Percentiles rank a stretch among this genome's conserved stretches.
Conservation (phyloP, 2,113 vertebrate species). For the Phaetusa simplex region DNA sequence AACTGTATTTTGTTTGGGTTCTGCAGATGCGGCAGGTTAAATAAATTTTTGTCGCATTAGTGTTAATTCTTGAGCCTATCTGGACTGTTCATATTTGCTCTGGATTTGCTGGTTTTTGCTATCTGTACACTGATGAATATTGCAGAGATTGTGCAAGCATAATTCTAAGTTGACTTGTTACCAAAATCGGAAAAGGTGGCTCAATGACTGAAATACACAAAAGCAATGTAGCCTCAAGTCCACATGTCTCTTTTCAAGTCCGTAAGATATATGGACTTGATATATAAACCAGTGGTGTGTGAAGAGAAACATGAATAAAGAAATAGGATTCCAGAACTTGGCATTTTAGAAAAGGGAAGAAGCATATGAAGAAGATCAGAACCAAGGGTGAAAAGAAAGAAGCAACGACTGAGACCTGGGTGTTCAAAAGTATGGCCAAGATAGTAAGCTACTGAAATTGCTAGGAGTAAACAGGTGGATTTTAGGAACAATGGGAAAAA, state of each 20-base stretch:
- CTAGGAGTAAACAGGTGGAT: background rate
- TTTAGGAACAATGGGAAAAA: background rate
- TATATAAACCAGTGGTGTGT: background rate
- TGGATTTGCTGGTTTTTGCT: background rate
- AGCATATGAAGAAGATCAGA: background rate
- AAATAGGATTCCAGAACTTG: background rate
- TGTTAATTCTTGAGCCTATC: background rate
- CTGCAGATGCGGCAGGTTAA: background rate
- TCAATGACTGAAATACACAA: background rate
- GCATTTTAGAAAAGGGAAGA: background rate
- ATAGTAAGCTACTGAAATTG: background rate
- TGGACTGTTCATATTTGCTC: background rate
- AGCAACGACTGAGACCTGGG: background rate
- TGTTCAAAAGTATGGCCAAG: background rate
- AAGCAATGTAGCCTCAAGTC: background rate
- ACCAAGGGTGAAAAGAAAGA: background rate
- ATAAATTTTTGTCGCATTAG: background rate
- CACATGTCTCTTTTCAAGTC: background rate
- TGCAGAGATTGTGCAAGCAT: background rate
- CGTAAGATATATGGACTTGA: background rate
- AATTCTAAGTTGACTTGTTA: background rate
- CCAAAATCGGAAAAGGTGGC: background rate
- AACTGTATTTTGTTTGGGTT: background rate
- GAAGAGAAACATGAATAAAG: background rate
- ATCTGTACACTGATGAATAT: rapidly evolving